Evolutionary conservation across 2,797 vertebrate species (phyloP).

Genomic region (Eptatretus atami): DNA sequence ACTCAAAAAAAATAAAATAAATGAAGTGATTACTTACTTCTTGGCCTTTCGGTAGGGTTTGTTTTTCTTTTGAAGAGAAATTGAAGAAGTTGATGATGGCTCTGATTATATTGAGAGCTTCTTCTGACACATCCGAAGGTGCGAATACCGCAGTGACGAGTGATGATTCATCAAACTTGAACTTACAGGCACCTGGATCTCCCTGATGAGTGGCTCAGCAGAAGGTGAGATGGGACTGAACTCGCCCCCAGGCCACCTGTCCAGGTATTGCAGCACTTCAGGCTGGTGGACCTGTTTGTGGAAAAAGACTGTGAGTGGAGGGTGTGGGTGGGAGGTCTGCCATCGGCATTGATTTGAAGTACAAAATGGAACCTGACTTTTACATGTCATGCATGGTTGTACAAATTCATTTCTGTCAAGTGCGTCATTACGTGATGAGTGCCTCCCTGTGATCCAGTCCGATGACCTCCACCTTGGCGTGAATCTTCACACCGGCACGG

Average conservation of each 20-base stretch:
- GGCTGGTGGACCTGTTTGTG: too few species aligned
- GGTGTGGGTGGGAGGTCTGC: too few species aligned
- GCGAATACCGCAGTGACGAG: slow-evolving; percentile 19
- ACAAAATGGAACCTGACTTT: too few species aligned
- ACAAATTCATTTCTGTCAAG: too few species aligned
- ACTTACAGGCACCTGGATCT: slow-evolving; percentile 27
- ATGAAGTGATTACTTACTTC: slow-evolving; percentile 17
- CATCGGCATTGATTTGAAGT: too few species aligned
- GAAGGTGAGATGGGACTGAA: neutral
- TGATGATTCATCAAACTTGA: slow-evolving; percentile 22
- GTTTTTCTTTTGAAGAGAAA: slow-evolving; percentile 22
- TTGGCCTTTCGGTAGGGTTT: slow-evolving; percentile 25
- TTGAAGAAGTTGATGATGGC: slow-evolving; percentile 28
- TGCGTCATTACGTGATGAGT: too few species aligned
- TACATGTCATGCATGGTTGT: too few species aligned
- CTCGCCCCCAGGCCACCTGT: neutral
- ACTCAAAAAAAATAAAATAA: too few species aligned
- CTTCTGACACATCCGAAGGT: slow-evolving; percentile 16
- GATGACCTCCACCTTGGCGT: too few species aligned
- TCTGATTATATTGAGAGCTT: slow-evolving; percentile 25
- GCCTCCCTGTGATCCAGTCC: too few species aligned
- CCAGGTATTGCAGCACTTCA: neutral
- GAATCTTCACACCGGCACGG: too few species aligned
- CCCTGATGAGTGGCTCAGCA: slow-evolving; percentile 9
- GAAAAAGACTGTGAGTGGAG: too few species aligned